Conservation (phyloP, 2,888 invertebrate genomes). For the Phalera bucephala region DNA sequence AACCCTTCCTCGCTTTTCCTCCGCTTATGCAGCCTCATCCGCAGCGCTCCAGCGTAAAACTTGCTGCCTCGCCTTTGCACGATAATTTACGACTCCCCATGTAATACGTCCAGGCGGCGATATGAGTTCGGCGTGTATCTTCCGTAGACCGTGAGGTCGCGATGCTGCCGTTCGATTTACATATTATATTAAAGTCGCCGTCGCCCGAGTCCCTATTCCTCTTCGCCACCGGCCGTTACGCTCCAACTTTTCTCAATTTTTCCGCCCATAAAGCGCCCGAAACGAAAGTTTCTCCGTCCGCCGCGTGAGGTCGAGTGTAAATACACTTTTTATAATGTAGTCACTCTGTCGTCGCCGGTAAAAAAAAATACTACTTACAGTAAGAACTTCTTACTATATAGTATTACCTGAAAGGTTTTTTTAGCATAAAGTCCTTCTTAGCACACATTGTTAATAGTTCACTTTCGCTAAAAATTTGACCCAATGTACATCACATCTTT, state of each 20-base stretch:
- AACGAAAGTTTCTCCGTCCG: constrained; percentile 75
- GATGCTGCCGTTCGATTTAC: constrained; percentile 77
- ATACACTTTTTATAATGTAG: constrained; percentile 81
- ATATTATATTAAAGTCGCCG: constrained; percentile 81
- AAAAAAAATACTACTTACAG: constrained; percentile 64
- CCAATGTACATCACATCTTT: too few species aligned
- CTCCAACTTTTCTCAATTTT: constrained; percentile 82
- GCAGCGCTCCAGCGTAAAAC: constrained; percentile 62
- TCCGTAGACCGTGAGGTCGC: constrained; percentile 67
- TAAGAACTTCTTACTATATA: constrained; percentile 41
- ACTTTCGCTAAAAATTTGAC: too few species aligned
- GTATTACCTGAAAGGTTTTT: constrained; percentile 8
- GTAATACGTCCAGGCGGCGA: constrained; percentile 74
- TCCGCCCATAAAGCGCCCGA: constrained; percentile 80
- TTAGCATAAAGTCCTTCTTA: too few species aligned
- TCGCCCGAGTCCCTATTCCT: constrained; percentile 59
- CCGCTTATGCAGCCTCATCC: constrained; percentile 63
- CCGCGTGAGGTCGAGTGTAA: constrained; percentile 79
- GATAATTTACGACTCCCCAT: constrained; percentile 79
- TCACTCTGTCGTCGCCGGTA: constrained; percentile 65
- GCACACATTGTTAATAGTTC: too few species aligned
- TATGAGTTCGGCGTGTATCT: constrained; percentile 72
- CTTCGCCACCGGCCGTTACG: constrained; percentile 79
- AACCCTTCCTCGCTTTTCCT: constrained; percentile 75
- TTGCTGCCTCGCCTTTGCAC: constrained; percentile 71